Conservation (phyloP, 2,888 invertebrate species). For the Xestia ashworthii region DNA sequence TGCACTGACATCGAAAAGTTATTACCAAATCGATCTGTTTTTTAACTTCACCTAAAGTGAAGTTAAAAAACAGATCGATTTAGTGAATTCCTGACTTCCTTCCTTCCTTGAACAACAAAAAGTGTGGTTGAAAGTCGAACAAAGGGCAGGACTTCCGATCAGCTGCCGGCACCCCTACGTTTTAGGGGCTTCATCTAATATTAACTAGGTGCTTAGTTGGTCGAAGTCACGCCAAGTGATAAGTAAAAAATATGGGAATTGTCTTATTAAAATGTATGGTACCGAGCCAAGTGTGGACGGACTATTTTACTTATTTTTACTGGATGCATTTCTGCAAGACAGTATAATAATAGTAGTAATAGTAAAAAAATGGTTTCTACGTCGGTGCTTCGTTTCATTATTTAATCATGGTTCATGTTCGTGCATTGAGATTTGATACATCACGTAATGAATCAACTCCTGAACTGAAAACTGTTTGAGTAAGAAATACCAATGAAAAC, state of each 20-base stretch:
- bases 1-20: slow-evolving; percentile 21
- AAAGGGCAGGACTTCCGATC: slow-evolving; percentile 90
- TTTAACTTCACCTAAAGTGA: no score
- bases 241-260: slow-evolving; percentile 67
- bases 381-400: background rate
- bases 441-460: background rate
- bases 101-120: slow-evolving; percentile 81
- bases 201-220: slow-evolving; percentile 77
- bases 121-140: slow-evolving; percentile 84
- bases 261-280: slow-evolving; percentile 55
- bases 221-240: slow-evolving; percentile 72
- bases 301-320: slow-evolving; percentile 24
- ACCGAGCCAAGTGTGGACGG: slow-evolving; percentile 8
- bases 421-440: background rate
- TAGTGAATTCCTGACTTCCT: slow-evolving; percentile 77
- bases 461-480: background rate
- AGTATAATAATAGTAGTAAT: background rate
- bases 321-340: slow-evolving; percentile 1
- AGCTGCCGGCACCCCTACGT: slow-evolving; percentile 88
- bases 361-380: background rate
- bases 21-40: no score
- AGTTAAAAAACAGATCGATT: slow-evolving; percentile 63
- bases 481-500: background rate
- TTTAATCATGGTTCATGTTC: background rate
- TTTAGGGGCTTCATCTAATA: slow-evolving; percentile 88